Base-by-base conservation (phyloP, 37 sponge, comb jelly and placozoan genomes). In the Beroe forskalii region DNA sequence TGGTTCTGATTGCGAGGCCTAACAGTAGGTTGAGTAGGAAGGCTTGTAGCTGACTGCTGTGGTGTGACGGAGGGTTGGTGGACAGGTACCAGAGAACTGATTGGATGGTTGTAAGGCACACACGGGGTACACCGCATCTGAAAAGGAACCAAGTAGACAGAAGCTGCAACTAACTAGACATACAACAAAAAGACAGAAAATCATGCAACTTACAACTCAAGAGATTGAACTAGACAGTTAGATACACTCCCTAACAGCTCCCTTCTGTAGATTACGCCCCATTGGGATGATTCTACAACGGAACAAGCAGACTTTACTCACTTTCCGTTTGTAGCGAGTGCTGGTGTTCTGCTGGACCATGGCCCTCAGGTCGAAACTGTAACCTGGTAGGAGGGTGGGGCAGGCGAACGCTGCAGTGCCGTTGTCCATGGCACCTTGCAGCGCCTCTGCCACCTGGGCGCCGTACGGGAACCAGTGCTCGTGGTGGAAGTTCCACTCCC, bases 391-490 rank as follows among this genome's bases (percentile, higher is more conserved):
- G 8, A 44, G 24, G 48, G 55, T 6, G 0, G 55, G 55, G 1
- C 40, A 24, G 12, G 12, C 27, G 3, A 41, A 0, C 9, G 1
- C 0, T 24, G 0, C 4, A 6, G 19, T 80, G 8, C 37, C 38
- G 28, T 3, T 6, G 32, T 69, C 72, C 1, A 2, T 14, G 1
- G 55, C 44, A 0, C 42, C 30, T 3, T 80, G 86, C 2, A 80
- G 40, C 0, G 40, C 19, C 44, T 41, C 40, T 19, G 86, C 44
- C 42, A 44, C 86, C 24, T 44, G 27, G 28, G 55, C n/a, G 0
- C 55, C 55, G 55, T 80, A 80, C 30, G 86, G 86, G 40, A 80
- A 80, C 55, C 44, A 80, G 55, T 44, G 44, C 30, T 44, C 86
- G 44, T 44, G 55, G 25, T 44, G 25, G 55, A 80, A 80, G 20